These are phyloP conservation scores for Arenaria interpres DNA, from an alignment of 2,113 vertebrate species.

Conservation along the genomic window DNA sequence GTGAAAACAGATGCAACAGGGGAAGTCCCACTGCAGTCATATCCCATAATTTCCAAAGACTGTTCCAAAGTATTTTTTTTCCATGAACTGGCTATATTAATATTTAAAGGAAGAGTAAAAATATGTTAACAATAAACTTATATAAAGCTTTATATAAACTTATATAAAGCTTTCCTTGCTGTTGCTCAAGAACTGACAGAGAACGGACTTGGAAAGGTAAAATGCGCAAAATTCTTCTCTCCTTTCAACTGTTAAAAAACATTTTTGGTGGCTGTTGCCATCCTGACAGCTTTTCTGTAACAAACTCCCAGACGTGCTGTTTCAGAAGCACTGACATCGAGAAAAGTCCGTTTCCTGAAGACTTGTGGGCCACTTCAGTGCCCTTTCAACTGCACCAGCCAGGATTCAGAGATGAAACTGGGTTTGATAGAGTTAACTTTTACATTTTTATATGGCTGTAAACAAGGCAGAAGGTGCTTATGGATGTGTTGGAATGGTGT, in stretches of 20 bases:
- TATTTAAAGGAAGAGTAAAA: background rate
- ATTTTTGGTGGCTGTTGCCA: background rate
- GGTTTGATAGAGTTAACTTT: background rate
- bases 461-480: background rate
- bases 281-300: background rate
- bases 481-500: background rate
- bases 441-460: background rate
- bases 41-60: background rate
- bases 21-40: background rate
- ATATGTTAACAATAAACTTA: background rate
- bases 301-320: background rate
- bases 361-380: background rate
- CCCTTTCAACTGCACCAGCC: background rate
- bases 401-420: background rate
- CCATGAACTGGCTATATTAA: background rate
- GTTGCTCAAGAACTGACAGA: background rate
- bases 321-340: background rate
- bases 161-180: background rate
- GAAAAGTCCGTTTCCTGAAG: background rate
- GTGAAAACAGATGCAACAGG: background rate
- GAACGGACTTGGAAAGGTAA: background rate
- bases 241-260: background rate
- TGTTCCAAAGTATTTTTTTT: background rate
- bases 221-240: background rate
- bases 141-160: background rate